Base-by-base conservation (phyloP, 2,888 invertebrate genomes). In the Agriopis leucophaearia region DNA sequence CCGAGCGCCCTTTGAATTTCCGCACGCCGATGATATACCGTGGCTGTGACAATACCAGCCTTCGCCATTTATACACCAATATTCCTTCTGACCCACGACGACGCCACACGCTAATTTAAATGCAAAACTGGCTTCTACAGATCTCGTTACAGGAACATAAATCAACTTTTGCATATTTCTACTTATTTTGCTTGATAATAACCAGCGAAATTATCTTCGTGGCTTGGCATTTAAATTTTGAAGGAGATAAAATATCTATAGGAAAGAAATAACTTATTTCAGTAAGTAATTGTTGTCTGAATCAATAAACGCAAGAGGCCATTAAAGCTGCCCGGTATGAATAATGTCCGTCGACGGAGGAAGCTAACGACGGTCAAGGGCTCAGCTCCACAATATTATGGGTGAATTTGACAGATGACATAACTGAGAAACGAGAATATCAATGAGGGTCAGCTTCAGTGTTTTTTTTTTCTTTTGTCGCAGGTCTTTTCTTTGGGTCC, bases 1-100 rank as follows among this genome's bases (percentile, higher is more conserved):
- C 88, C 89, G 88, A 83, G 79, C 87, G 86, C 87, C 89, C 89
- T 90, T 90, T 91, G 89, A 90, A 89, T 88, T 89, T 90, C 88
- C 86, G 86, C 83, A 78, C 83, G 80, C 82, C 85, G 83, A 87
- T 91, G 90, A 90, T 89, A 89, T 90, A 90, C 85, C 86, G 88
- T 82, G 82, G 81, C 85, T 80, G 84, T 88, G 90, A 90, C 91
- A 90, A 90, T 89, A 88, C 88, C 86, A 84, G 87, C 86, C 87
- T 85, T 83, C 74, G 73, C 82, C 85, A 82, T 86, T 85, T 87
- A 86, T 85, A 88, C 83, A 88, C 87, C 86, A 86, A 89, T 88
- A 88, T 89, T 87, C 85, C 82, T 85, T 88, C 83, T 87, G 86
- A 86, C 85, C 82, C 80, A 79, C 80, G 81, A 78, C 80, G 85